phyloP scores from a whole-genome alignment of 2,888 invertebrate species.

The Panorpa germanica region DNA sequence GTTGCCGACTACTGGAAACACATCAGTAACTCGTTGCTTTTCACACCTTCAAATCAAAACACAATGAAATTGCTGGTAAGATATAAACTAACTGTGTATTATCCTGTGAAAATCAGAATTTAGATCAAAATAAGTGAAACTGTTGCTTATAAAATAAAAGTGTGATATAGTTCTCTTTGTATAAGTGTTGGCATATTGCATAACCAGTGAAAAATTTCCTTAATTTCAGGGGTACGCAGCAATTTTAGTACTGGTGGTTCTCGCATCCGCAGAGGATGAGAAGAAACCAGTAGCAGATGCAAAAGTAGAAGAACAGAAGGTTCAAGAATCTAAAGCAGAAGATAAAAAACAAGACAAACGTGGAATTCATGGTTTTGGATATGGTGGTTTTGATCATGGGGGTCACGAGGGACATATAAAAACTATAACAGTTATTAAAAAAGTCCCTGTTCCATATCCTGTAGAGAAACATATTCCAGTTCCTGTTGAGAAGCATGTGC shows the following conservation, averaged over 20 bases:
- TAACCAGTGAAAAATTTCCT: slow-evolving; percentile 5
- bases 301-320: slow-evolving; percentile 32
- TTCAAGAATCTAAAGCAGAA: slow-evolving; percentile 24
- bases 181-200: too few relatives aligned
- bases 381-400: slow-evolving; percentile 22
- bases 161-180: too few relatives aligned
- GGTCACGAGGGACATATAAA: slow-evolving; percentile 26
- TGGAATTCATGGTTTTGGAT: slow-evolving; percentile 40
- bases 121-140: background rate
- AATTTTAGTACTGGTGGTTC: slow-evolving; percentile 30
- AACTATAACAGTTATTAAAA: slow-evolving; percentile 53
- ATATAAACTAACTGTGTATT: slow-evolving; percentile 10
- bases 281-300: slow-evolving; percentile 28
- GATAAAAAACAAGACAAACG: slow-evolving; percentile 61
- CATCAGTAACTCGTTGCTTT: slow-evolving; percentile 26
- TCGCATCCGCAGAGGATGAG: slow-evolving; percentile 30
- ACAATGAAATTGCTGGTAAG: slow-evolving; percentile 23
- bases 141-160: too few relatives aligned
- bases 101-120: slow-evolving; percentile 8
- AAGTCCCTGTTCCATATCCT: slow-evolving; percentile 48
- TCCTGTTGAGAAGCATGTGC: slow-evolving; percentile 45
- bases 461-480: slow-evolving; percentile 48
- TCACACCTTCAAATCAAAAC: slow-evolving; percentile 18
- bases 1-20: slow-evolving; percentile 19
- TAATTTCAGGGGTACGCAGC: slow-evolving; percentile 21